Percentiles rank a stretch among this genome's conserved stretches.
phyloP scores from a whole-genome alignment of 2,113 vertebrate genomes.

The Colaptes auratus region DNA sequence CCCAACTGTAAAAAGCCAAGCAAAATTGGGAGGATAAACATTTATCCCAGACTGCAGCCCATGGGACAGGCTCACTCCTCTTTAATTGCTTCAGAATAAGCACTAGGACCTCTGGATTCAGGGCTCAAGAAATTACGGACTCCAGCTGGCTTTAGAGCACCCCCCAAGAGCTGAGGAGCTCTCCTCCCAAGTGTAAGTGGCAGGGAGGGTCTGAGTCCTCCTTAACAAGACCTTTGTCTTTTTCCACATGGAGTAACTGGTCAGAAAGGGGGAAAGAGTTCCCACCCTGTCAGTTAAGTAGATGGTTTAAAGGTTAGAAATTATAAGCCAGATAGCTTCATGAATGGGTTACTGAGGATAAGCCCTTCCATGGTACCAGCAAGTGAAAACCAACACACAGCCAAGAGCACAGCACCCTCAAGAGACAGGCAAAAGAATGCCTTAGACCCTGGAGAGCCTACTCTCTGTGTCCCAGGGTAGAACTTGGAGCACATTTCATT shows the following conservation, averaged over 20 bases:
- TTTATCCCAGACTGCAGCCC: neutral
- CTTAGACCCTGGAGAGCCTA: constrained; percentile 14
- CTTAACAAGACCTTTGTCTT: neutral
- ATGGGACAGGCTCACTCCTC: neutral
- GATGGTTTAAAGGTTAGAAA: neutral
- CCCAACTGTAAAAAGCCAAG: neutral
- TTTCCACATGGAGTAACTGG: neutral
- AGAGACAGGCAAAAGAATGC: neutral
- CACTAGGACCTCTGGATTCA: neutral
- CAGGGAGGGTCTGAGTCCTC: neutral
- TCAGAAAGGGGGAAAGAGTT: neutral
- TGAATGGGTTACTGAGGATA: neutral
- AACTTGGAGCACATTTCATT: constrained; percentile 23
- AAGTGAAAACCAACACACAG: neutral
- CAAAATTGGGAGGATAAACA: neutral
- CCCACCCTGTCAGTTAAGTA: neutral
- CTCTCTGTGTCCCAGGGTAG: constrained; percentile 1
- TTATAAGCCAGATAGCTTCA: neutral
- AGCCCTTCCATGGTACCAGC: neutral
- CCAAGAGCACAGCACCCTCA: neutral
- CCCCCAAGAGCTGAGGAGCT: neutral
- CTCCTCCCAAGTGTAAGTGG: neutral
- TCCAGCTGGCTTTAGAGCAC: neutral
- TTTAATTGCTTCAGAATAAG: neutral
- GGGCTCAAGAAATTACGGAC: neutral